Percentiles rank a stretch among this genome's conserved stretches.
phyloP scores from a whole-genome alignment of 2,888 invertebrate genomes.

The Noctua comes region DNA sequence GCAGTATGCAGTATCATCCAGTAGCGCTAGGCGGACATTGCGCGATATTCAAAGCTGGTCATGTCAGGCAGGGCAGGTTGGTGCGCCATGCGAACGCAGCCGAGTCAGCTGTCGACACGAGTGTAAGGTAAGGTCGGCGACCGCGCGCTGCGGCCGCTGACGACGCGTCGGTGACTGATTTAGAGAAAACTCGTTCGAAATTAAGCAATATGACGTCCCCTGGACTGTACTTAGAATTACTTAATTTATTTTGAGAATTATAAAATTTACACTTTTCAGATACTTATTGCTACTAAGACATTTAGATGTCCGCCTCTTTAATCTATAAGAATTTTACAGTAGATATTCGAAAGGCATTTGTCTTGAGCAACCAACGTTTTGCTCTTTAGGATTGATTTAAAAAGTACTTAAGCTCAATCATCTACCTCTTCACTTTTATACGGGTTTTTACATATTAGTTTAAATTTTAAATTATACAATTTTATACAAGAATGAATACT shows the following conservation, averaged over 20 bases:
- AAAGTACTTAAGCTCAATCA: slow-evolving; percentile 90
- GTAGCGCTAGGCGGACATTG: slow-evolving; percentile 78
- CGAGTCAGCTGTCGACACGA: slow-evolving; percentile 80
- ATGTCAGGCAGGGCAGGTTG: slow-evolving; percentile 71
- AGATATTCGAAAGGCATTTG: slow-evolving; percentile 71
- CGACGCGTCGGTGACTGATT: slow-evolving; percentile 88
- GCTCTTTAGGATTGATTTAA: slow-evolving; percentile 86
- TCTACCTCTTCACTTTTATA: slow-evolving; percentile 90
- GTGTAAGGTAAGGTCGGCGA: slow-evolving; percentile 78
- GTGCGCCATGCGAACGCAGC: slow-evolving; percentile 76
- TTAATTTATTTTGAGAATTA: slow-evolving; percentile 90
- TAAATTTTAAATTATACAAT: slow-evolving; percentile 87
- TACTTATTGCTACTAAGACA: slow-evolving; percentile 87
- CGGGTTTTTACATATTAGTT: slow-evolving; percentile 91
- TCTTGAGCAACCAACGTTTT: slow-evolving; percentile 76
- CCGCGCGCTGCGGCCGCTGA: slow-evolving; percentile 70
- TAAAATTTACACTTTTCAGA: slow-evolving; percentile 88
- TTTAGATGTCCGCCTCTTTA: slow-evolving; percentile 88
- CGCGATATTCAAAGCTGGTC: slow-evolving; percentile 72
- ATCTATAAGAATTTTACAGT: slow-evolving; percentile 83
- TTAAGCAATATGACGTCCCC: slow-evolving; percentile 87
- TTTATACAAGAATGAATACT: slow-evolving; percentile 89
- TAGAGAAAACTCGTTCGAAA: slow-evolving; percentile 85
- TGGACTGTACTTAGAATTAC: slow-evolving; percentile 89
- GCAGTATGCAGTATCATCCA: slow-evolving; percentile 76